Evolutionary conservation across 2,888 invertebrate genomes (phyloP).

Genomic region (Dasypogon diadema): DNA sequence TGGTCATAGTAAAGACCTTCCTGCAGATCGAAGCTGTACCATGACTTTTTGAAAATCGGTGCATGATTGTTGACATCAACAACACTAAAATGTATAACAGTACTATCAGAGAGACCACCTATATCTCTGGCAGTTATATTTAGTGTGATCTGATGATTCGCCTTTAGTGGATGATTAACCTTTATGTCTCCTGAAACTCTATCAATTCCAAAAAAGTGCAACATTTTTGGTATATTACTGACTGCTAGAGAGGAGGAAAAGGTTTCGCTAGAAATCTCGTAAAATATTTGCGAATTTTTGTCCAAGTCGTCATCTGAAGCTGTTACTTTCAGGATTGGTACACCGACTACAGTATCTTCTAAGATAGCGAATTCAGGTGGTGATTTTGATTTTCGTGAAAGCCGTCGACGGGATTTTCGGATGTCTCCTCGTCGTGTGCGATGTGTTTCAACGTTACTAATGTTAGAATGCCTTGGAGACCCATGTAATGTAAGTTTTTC

Average conservation of each 20-base stretch:
- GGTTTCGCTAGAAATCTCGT: slow-evolving; percentile 77
- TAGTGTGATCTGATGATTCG: slow-evolving; percentile 81
- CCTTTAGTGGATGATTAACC: slow-evolving; percentile 77
- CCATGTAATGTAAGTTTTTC: slow-evolving; percentile 61
- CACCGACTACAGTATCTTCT: slow-evolving; percentile 79
- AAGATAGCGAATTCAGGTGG: slow-evolving; percentile 76
- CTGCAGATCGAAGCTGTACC: slow-evolving; percentile 84
- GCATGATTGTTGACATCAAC: slow-evolving; percentile 87
- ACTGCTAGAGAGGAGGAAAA: slow-evolving; percentile 69
- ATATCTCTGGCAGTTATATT: slow-evolving; percentile 83
- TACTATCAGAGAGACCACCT: slow-evolving; percentile 78
- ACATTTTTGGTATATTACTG: slow-evolving; percentile 66
- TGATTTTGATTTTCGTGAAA: slow-evolving; percentile 65
- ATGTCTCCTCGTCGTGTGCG: slow-evolving; percentile 63
- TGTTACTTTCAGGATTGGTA: slow-evolving; percentile 76
- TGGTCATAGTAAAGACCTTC: slow-evolving; percentile 82
- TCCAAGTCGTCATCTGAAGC: slow-evolving; percentile 82
- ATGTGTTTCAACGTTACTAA: slow-evolving; percentile 57
- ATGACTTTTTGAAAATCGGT: slow-evolving; percentile 84
- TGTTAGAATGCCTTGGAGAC: slow-evolving; percentile 62
- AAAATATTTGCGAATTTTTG: slow-evolving; percentile 78
- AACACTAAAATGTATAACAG: slow-evolving; percentile 79
- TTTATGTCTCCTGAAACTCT: slow-evolving; percentile 81
- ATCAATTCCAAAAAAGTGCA: slow-evolving; percentile 80
- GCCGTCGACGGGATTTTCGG: slow-evolving; percentile 67